phyloP scores from a whole-genome alignment of 2,113 vertebrate genomes.

The Hyperopisus bebe region DNA sequence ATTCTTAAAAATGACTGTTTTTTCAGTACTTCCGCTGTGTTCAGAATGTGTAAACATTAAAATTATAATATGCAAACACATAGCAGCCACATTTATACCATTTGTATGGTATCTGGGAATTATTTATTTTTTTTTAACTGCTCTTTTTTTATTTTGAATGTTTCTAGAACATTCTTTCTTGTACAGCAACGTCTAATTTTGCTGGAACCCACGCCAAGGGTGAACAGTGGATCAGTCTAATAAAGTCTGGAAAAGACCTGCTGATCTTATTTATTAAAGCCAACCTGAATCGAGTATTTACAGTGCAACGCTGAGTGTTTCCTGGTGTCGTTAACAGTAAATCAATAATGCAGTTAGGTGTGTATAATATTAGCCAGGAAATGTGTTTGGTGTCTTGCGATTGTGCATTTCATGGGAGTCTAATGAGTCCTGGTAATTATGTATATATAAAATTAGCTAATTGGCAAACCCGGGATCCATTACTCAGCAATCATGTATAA shows the following conservation, averaged over 20 bases:
- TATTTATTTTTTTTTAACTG: slow-evolving; percentile 66
- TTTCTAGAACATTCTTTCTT: slow-evolving; percentile 58
- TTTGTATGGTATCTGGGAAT: slow-evolving; percentile 54
- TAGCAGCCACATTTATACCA: slow-evolving; percentile 62
- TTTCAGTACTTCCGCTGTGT: slow-evolving; percentile 65
- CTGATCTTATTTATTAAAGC: not conserved
- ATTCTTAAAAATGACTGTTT: slow-evolving; percentile 62
- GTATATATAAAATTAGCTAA: not conserved
- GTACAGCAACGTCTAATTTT: slow-evolving; percentile 53
- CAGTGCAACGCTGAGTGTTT: not conserved
- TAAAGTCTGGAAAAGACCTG: not conserved
- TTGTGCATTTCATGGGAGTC: not conserved
- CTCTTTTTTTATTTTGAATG: slow-evolving; percentile 58
- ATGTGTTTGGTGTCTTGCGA: not conserved
- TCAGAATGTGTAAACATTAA: slow-evolving; percentile 63
- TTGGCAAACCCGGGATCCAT: not conserved
- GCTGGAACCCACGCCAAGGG: slow-evolving; percentile 38
- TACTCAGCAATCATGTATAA: slow-evolving; percentile 3
- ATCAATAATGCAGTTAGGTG: not conserved
- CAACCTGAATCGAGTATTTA: not conserved
- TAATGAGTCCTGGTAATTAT: not conserved
- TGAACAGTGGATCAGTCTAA: not conserved
- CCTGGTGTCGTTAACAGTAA: not conserved
- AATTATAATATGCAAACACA: slow-evolving; percentile 65
- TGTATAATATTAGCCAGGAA: not conserved